Evolutionary conservation across 2,113 vertebrate species (phyloP).

Genomic region (Anthoscopus minutus): DNA sequence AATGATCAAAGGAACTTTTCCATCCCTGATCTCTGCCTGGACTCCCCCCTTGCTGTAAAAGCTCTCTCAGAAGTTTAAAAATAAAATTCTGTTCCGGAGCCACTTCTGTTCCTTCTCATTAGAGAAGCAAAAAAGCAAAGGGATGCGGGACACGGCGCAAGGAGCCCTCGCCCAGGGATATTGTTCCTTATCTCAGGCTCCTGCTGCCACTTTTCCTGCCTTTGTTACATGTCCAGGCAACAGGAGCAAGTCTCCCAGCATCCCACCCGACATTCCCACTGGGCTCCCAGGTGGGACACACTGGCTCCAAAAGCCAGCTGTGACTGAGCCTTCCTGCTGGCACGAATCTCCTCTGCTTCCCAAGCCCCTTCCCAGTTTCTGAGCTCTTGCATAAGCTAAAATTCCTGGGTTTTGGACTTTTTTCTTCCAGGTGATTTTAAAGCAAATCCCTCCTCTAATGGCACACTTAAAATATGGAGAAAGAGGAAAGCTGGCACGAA

Average conservation of each 20-base stretch:
- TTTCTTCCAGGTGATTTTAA: background rate
- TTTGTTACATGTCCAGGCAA: background rate
- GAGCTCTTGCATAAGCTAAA: background rate
- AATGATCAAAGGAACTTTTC: background rate
- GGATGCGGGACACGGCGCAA: fast-evolving
- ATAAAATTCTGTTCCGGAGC: background rate
- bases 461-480: background rate
- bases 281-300: background rate
- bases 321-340: background rate
- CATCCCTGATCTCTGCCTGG: background rate
- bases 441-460: background rate
- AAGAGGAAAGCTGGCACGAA: fast-evolving
- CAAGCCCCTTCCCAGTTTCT: background rate
- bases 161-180: background rate
- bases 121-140: background rate
- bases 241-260: background rate
- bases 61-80: constrained; percentile 34
- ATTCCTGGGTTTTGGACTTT: background rate
- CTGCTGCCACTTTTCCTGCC: constrained; percentile 6
- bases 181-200: background rate
- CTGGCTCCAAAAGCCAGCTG: background rate
- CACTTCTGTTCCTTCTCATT: background rate
- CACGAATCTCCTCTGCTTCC: background rate
- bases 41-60: background rate
- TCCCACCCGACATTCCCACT: background rate